phyloP scores from a whole-genome alignment of 53 echinoderm and acorn worm genomes.

The Holothuria scabra region DNA sequence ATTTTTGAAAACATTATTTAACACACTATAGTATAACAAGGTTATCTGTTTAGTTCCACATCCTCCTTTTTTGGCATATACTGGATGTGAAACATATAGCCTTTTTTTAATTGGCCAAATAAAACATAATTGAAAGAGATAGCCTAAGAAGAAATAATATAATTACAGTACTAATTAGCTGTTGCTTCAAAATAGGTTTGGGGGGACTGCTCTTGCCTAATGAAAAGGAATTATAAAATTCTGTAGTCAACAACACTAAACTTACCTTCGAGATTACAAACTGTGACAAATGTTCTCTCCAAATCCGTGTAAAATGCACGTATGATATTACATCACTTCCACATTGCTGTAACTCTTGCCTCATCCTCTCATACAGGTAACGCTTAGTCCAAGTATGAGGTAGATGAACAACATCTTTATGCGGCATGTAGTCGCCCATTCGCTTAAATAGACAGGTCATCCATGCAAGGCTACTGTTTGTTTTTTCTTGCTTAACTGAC shows the following conservation, averaged over 20 bases:
- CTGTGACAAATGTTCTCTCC: background rate
- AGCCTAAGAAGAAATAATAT: too few species aligned
- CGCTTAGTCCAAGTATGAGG: conserved; percentile 5
- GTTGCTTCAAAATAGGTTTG: too few species aligned
- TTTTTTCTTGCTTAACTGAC: background rate
- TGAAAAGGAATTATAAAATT: too few species aligned
- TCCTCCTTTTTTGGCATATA: too few species aligned
- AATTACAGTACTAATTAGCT: too few species aligned
- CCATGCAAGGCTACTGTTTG: background rate
- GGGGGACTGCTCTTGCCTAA: too few species aligned
- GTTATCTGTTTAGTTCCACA: too few species aligned
- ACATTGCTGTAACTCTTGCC: background rate
- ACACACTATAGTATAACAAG: too few species aligned
- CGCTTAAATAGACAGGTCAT: background rate
- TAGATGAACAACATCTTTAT: conserved; percentile 1
- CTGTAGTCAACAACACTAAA: background rate
- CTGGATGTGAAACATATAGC: too few species aligned
- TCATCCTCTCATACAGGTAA: background rate
- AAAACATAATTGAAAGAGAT: too few species aligned
- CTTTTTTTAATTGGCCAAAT: too few species aligned
- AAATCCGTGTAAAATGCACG: conserved; percentile 7
- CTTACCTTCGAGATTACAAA: conserved; percentile 5
- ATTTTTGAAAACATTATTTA: too few species aligned
- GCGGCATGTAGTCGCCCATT: background rate
- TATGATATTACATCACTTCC: conserved; percentile 5